These are phyloP conservation scores for Spatulosminthurus flaviceps DNA, from an alignment of 2,888 invertebrate species.

Conservation along the genomic window DNA sequence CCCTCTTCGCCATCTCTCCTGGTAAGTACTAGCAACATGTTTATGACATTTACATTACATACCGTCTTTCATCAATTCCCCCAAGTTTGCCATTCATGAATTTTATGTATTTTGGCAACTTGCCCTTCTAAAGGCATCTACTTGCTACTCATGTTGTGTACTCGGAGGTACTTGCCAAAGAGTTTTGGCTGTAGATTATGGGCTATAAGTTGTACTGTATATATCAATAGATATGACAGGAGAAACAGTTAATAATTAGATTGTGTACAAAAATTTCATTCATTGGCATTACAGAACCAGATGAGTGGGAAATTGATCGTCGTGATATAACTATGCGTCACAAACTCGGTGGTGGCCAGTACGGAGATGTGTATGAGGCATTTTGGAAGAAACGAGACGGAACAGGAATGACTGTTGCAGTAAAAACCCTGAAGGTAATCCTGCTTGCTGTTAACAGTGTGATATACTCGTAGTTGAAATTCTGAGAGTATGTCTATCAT, in stretches of 20 bases:
- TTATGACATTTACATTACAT: too few relatives aligned
- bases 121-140: not conserved
- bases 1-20: constrained; percentile 92
- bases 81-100: constrained; percentile 4
- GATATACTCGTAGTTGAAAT: too few relatives aligned
- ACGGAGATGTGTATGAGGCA: constrained; percentile 76
- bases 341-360: constrained; percentile 89
- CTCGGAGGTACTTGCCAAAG: not conserved
- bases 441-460: not conserved
- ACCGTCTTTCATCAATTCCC: too few relatives aligned
- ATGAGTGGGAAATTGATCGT: constrained; percentile 98
- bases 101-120: constrained; percentile 10
- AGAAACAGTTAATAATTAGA: constrained; percentile 7
- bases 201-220: not conserved
- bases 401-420: constrained; percentile 96
- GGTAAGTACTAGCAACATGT: constrained; percentile 65
- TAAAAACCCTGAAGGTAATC: constrained; percentile 91
- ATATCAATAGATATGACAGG: not conserved
- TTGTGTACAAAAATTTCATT: constrained; percentile 9
- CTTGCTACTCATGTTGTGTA: not conserved
- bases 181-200: not conserved
- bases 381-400: constrained; percentile 75
- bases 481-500: too few relatives aligned
- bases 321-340: constrained; percentile 99
- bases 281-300: constrained; percentile 72